Conservation (phyloP, 2,888 invertebrate genomes). For the Leptopilina drosophilae region DNA sequence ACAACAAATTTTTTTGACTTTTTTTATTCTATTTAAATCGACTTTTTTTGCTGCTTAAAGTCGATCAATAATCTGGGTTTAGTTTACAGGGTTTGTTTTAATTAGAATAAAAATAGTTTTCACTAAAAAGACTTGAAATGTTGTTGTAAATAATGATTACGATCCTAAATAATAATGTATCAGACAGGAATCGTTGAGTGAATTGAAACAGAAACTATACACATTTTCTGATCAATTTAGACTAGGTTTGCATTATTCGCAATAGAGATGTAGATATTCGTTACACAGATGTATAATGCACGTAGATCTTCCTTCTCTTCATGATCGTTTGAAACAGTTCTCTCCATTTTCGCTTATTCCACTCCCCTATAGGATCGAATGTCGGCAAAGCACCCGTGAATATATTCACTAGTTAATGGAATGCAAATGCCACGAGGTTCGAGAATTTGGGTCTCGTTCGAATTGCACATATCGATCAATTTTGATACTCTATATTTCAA, state of each 20-base stretch:
- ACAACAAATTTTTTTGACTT: too few relatives aligned
- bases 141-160: not conserved
- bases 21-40: too few relatives aligned
- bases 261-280: slow-evolving; percentile 28
- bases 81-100: too few relatives aligned
- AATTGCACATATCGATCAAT: slow-evolving; percentile 36
- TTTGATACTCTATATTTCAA: slow-evolving; percentile 38
- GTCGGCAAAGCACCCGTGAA: slow-evolving; percentile 30
- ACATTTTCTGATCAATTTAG: slow-evolving; percentile 14
- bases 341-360: slow-evolving; percentile 35
- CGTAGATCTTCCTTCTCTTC: slow-evolving; percentile 30
- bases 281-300: slow-evolving; percentile 16
- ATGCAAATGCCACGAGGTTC: slow-evolving; percentile 36
- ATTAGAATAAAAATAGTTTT: too few relatives aligned
- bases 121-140: too few relatives aligned
- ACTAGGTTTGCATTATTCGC: slow-evolving; percentile 19
- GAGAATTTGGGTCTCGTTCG: slow-evolving; percentile 35
- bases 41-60: too few relatives aligned
- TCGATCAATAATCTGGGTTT: too few relatives aligned
- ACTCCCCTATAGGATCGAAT: slow-evolving; percentile 34
- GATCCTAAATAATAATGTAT: not conserved
- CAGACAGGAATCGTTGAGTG: not conserved
- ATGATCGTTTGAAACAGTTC: slow-evolving; percentile 38
- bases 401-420: slow-evolving; percentile 38
- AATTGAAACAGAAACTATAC: slow-evolving; percentile 6